phyloP scores from a whole-genome alignment of 1,140 invertebrate species.

The Hetaerina americana region DNA sequence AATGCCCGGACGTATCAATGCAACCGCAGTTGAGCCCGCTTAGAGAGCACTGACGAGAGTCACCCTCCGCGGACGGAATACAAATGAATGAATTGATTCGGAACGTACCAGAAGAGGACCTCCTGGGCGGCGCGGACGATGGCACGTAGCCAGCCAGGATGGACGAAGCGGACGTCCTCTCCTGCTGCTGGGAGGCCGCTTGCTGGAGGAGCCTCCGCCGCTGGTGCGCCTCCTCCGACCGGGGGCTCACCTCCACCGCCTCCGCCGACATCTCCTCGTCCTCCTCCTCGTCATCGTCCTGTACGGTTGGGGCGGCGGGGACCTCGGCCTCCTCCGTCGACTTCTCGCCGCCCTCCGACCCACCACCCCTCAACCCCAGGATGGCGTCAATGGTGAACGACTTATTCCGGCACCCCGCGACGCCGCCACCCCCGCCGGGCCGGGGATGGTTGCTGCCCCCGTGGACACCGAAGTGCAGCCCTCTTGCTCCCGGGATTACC shows the following conservation, averaged over 20 bases:
- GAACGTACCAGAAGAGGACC: background rate
- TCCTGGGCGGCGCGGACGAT: background rate
- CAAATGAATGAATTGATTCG: background rate
- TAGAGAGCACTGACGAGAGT: too few species aligned
- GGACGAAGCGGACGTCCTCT: too few species aligned
- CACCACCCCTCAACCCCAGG: background rate
- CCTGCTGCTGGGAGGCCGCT: background rate
- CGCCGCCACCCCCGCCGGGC: background rate
- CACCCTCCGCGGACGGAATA: too few species aligned
- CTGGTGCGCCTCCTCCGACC: background rate
- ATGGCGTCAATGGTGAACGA: background rate
- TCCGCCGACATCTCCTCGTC: background rate
- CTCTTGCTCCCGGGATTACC: background rate
- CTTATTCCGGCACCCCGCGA: background rate
- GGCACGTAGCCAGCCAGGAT: background rate
- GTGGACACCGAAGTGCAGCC: background rate
- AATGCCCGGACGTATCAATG: too few species aligned
- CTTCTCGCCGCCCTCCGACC: background rate
- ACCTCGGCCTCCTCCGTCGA: background rate
- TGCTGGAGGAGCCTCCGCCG: background rate
- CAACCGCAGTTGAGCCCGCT: too few species aligned
- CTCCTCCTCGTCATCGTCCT: background rate
- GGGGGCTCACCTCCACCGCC: background rate
- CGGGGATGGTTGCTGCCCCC: background rate
- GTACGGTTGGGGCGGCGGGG: background rate